These are phyloP conservation scores for Melanargia galathea DNA, from an alignment of 2,888 invertebrate genomes.

Conservation along the genomic window DNA sequence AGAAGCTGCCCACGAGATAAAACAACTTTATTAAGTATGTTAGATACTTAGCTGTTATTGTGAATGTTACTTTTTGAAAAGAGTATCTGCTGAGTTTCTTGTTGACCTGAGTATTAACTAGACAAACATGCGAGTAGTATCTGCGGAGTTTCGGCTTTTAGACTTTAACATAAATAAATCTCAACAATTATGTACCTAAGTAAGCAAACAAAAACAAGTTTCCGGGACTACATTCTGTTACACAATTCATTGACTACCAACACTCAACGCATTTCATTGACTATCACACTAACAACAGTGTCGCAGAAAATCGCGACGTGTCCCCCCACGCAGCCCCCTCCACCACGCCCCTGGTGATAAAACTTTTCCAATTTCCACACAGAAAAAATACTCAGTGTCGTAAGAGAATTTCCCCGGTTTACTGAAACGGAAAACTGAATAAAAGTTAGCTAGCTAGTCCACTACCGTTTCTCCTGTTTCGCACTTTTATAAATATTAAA, in stretches of 20 bases:
- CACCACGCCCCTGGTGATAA: conserved; percentile 43
- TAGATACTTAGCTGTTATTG: too few species aligned
- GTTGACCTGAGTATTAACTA: too few species aligned
- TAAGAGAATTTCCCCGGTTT: conserved; percentile 30
- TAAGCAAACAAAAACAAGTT: neutral
- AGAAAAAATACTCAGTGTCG: conserved; percentile 34
- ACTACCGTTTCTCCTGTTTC: neutral
- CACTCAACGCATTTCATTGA: conserved; percentile 1
- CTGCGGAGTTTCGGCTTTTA: too few species aligned
- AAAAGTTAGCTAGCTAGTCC: conserved; percentile 12
- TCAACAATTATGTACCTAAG: neutral
- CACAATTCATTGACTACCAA: neutral
- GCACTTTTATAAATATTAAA: conserved; percentile 7
- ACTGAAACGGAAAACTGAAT: conserved; percentile 26
- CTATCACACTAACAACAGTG: conserved; percentile 36
- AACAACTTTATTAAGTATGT: too few species aligned
- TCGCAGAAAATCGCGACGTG: conserved; percentile 47
- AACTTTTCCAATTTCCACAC: conserved; percentile 58
- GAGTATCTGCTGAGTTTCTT: too few species aligned
- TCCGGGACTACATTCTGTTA: neutral
- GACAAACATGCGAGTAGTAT: too few species aligned
- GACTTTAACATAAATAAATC: too few species aligned
- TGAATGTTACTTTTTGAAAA: too few species aligned
- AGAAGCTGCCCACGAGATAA: too few species aligned
- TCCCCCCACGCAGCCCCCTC: conserved; percentile 28